A percentile compares a stretch with the other conserved stretches of the same genome.
Evolutionary conservation across 1,140 invertebrate species (phyloP).

Genomic region (Doryteuthis pealeii): DNA sequence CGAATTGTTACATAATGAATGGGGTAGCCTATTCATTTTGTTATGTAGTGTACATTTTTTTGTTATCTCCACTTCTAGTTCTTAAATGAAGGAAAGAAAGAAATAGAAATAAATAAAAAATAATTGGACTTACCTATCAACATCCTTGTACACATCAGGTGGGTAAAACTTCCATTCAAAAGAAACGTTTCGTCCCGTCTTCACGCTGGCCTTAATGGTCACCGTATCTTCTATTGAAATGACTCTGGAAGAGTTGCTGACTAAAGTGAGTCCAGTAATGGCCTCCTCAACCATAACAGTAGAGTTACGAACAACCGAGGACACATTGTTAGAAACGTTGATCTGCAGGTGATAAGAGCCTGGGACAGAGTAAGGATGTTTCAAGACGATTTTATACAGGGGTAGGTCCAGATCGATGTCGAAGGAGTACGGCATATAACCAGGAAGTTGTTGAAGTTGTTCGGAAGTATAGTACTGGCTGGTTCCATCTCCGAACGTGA

Average conservation of each 20-base stretch:
- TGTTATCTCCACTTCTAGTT: too few species aligned
- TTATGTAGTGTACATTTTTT: too few species aligned
- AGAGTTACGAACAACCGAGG: not conserved
- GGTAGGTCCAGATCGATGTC: conserved; percentile 8
- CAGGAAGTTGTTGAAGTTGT: not conserved
- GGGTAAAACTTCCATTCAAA: conserved; percentile 29
- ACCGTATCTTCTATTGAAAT: conserved; percentile 22
- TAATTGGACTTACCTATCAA: not conserved
- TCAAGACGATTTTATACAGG: conserved; percentile 20
- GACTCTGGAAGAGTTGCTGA: conserved; percentile 10
- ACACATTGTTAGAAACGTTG: conserved; percentile 27
- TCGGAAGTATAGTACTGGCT: too few species aligned
- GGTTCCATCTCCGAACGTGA: conserved; percentile 27
- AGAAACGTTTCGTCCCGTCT: conserved; percentile 26
- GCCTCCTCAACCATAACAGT: conserved; percentile 26
- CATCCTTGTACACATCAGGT: not conserved
- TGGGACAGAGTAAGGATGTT: conserved; percentile 14
- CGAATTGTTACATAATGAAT: too few species aligned
- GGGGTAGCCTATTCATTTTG: too few species aligned
- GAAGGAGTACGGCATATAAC: not conserved
- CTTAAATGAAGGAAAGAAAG: too few species aligned
- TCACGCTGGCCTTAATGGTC: conserved; percentile 26
- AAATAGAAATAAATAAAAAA: not conserved
- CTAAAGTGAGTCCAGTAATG: conserved; percentile 24
- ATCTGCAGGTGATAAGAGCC: conserved; percentile 29